Evolutionary conservation across 2,113 vertebrate genomes (phyloP).

Genomic region (Eudyptes chrysolophus): DNA sequence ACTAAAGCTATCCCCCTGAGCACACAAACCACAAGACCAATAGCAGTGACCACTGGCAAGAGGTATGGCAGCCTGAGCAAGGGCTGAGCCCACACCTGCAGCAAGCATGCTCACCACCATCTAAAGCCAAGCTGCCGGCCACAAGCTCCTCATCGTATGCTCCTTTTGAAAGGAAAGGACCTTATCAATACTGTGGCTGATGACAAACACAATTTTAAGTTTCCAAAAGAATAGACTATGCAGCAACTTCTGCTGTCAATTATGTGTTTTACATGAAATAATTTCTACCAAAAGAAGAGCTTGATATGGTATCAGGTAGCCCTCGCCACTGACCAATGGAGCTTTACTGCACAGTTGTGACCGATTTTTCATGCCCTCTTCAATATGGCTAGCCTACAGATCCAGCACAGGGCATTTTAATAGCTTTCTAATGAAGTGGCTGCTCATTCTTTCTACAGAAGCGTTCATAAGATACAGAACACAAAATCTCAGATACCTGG

Average conservation of each 20-base stretch:
- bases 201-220: background rate
- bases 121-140: background rate
- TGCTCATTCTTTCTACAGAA: background rate
- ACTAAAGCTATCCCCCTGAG: background rate
- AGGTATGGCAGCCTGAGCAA: background rate
- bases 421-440: background rate
- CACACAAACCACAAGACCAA: background rate
- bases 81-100: background rate
- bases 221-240: background rate
- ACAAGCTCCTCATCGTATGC: accelerated
- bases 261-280: background rate
- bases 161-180: background rate
- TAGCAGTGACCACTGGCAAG: too few species aligned
- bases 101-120: background rate
- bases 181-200: background rate
- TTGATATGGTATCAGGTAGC: accelerated
- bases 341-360: background rate
- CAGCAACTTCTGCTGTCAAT: background rate
- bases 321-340: background rate
- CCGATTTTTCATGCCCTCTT: background rate
- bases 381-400: background rate
- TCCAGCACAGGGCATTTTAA: background rate
- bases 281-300: background rate
- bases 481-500: background rate
- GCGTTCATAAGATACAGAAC: background rate